phyloP scores from a whole-genome alignment of 2,888 invertebrate genomes.

The Lumbricus terrestris region DNA sequence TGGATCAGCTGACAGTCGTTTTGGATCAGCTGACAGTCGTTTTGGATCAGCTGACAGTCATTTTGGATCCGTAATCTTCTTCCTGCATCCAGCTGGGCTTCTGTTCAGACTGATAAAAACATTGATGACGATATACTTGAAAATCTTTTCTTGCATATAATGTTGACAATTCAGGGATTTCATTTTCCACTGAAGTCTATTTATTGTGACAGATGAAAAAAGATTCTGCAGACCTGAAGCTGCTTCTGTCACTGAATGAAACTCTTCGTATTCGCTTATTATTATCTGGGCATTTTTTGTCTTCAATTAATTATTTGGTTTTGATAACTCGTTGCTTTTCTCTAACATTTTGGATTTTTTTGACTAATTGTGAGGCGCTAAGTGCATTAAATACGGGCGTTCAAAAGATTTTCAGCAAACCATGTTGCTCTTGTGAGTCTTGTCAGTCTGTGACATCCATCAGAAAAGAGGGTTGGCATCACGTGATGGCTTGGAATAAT shows the following conservation, averaged over 20 bases:
- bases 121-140: not conserved
- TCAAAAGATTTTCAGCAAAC: not conserved
- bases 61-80: not conserved
- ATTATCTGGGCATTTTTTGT: not conserved
- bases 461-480: too few relatives aligned
- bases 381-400: not conserved
- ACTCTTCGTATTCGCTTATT: too few relatives aligned
- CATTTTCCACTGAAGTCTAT: not conserved
- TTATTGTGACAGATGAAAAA: not conserved
- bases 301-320: not conserved
- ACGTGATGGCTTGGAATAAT: too few relatives aligned
- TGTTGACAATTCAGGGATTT: not conserved
- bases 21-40: too few relatives aligned
- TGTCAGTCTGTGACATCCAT: too few relatives aligned
- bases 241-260: not conserved
- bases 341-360: not conserved
- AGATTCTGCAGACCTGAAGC: not conserved
- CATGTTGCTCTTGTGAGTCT: too few relatives aligned
- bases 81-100: not conserved
- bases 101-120: not conserved
- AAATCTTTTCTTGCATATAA: not conserved
- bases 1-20: too few relatives aligned
- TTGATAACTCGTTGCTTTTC: not conserved
- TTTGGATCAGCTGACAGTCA: too few relatives aligned
- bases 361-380: too few relatives aligned